Conservation (phyloP, 1,140 invertebrate genomes). For the Elymnias hypermnestra region DNA sequence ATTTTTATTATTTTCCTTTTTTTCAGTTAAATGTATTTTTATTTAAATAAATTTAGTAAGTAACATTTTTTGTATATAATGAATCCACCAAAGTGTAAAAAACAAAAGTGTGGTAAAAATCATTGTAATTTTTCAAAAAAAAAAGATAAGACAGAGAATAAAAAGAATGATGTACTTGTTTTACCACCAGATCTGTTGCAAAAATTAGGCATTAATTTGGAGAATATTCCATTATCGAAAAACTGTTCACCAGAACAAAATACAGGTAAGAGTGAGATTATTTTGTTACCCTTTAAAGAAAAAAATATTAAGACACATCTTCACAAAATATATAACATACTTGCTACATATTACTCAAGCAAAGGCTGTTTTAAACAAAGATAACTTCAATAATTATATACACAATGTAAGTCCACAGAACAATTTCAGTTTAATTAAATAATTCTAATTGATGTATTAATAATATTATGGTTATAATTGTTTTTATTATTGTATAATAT, state of each 20-base stretch:
- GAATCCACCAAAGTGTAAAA: constrained; percentile 25
- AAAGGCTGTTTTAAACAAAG: too few species aligned
- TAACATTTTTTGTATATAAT: constrained; percentile 13
- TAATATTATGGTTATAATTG: too few species aligned
- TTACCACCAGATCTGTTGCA: constrained; percentile 62
- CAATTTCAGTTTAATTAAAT: too few species aligned
- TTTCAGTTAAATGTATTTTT: constrained; percentile 5
- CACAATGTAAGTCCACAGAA: too few species aligned
- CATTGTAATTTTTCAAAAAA: constrained; percentile 18
- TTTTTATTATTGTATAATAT: too few species aligned
- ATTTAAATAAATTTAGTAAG: constrained; percentile 9
- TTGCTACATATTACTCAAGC: too few species aligned
- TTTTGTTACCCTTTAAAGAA: too few species aligned
- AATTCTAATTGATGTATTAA: too few species aligned
- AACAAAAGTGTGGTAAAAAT: constrained; percentile 22
- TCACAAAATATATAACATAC: too few species aligned
- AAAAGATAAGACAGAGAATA: constrained; percentile 31
- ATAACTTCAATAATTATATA: too few species aligned
- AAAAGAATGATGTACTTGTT: constrained; percentile 40
- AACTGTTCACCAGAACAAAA: neutral
- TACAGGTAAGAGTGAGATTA: neutral
- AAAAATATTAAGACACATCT: too few species aligned
- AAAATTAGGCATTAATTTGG: constrained; percentile 62
- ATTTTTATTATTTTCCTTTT: constrained; percentile 12
- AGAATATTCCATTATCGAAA: constrained; percentile 22